Evolutionary conservation across 2,888 invertebrate genomes (phyloP).

Genomic region (Epirrhoe alternata): DNA sequence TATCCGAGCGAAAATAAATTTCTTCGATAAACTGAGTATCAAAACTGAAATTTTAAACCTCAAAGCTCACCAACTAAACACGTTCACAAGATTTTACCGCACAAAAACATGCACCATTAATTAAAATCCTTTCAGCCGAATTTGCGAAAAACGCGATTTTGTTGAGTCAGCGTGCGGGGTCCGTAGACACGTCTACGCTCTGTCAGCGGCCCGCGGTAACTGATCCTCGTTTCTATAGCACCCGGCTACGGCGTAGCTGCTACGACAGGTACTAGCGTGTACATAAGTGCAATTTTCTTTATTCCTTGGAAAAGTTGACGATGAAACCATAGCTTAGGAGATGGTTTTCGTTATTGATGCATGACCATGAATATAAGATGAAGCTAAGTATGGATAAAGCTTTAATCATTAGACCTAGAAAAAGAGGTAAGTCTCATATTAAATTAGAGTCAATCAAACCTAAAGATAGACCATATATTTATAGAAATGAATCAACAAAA

Average conservation of each 20-base stretch:
- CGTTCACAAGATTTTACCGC: constrained; percentile 49
- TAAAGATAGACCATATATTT: no score
- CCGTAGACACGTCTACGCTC: constrained; percentile 75
- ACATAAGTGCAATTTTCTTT: constrained; percentile 13
- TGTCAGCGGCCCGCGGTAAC: constrained; percentile 67
- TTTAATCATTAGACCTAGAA: no score
- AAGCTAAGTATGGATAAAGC: no score
- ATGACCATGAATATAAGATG: no score
- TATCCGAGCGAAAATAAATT: constrained; percentile 39
- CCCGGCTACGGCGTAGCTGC: constrained; percentile 70
- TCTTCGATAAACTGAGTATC: constrained; percentile 29
- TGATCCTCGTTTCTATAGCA: constrained; percentile 78
- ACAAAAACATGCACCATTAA: constrained; percentile 63
- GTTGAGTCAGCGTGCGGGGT: constrained; percentile 21
- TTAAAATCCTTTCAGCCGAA: constrained; percentile 62
- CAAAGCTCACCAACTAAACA: constrained; percentile 47
- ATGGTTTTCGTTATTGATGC: no score
- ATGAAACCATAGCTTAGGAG: no score
- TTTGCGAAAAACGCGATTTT: constrained; percentile 44
- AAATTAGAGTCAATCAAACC: no score
- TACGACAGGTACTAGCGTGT: constrained; percentile 39
- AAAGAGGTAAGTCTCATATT: no score
- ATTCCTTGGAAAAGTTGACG: background rate
- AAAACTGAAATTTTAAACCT: constrained; percentile 15
- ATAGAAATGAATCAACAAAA: no score